Conservation (phyloP, 1,140 invertebrate species). For the Pemphigus obesinymphae region DNA sequence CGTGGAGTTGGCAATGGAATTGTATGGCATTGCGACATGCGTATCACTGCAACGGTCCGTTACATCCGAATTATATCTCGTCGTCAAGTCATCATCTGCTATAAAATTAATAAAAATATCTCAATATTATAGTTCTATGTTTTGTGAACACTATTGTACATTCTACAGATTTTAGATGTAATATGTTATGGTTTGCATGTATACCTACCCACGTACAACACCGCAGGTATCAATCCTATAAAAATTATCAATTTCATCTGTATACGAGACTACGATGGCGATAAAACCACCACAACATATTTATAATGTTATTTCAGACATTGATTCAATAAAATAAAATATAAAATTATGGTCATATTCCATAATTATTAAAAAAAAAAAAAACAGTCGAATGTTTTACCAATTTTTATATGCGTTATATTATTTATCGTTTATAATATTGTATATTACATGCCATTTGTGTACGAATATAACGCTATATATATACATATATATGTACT, state of each 20-base stretch:
- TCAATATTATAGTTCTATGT: neutral
- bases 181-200: too few species aligned
- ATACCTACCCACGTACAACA: too few species aligned
- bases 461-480: neutral
- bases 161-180: too few species aligned
- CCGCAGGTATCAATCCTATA: too few species aligned
- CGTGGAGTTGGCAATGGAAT: neutral
- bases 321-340: too few species aligned
- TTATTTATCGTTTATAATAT: neutral
- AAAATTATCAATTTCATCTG: too few species aligned
- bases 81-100: constrained; percentile 19
- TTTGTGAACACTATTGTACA: too few species aligned
- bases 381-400: neutral
- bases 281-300: too few species aligned
- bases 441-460: too few species aligned
- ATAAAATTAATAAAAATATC: neutral
- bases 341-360: too few species aligned
- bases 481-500: neutral
- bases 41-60: neutral
- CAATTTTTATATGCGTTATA: neutral
- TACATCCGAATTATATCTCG: constrained; percentile 4
- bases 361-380: neutral
- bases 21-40: neutral
- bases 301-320: too few species aligned
- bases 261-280: too few species aligned